Base-by-base conservation (phyloP, 2,888 invertebrate genomes). In the Tetramorium bicarinatum region DNA sequence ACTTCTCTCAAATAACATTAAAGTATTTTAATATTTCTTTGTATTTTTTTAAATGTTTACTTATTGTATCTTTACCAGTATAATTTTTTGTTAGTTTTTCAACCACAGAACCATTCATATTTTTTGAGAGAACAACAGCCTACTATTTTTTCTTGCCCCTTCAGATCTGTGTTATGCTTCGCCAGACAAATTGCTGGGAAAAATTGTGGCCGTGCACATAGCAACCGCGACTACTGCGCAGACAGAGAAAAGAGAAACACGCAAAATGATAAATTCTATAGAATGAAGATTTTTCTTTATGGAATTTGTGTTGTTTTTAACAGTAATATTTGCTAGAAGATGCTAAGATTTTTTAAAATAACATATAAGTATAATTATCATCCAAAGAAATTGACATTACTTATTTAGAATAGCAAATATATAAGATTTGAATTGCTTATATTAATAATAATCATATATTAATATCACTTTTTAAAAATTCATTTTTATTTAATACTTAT, bases 61-160 rank as follows among this genome's bases (percentile, higher is more conserved):
- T 44, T 34, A 25, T 52, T 11, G 18, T 59, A 21, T 18, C 25
- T 47, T 47, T 59, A 47, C 49, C 47, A 74, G 34, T 91, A 92
- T 92, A 92, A 92, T 89, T 90, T 89, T 92, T 92, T 92, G 91
- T 92, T 91, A 91, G 87, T 76, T 88, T 82, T 85, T 84, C 72
- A 86, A 84, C 61, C 67, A 34, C 52, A 18, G 29, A 44, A 81
- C 64, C 72, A 67, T 67, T 86, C 47, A 76, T 72, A 77, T 86
- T 85, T 85, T 77, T 82, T 62, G 18, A 44, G 38, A 49, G 34
- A 67, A 62, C 62, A 71, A 34, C 79, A 79, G 71, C 59, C 75
- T 66, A 69, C 44, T 72, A 84, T 85, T 74, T 84, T 80, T 71
- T 76, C 83, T 59, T 67, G 74, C 64, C 84, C 85, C 82, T 89